Evolutionary conservation across 2,113 vertebrate genomes (phyloP), one percentile per base, ranked within the genome.

Genomic region (Chionis minor): DNA sequence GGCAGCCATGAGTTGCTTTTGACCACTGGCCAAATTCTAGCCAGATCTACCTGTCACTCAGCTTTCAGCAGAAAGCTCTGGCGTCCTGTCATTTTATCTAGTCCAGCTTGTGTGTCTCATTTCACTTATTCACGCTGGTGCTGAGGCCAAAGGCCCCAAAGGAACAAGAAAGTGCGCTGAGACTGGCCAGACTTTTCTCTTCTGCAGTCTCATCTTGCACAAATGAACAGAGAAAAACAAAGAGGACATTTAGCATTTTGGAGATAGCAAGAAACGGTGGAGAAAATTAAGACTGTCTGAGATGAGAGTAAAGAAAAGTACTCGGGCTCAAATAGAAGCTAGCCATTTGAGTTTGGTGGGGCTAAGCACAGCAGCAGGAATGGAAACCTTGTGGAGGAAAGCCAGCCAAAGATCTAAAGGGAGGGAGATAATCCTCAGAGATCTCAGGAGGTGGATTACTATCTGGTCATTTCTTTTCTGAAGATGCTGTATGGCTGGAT

Each of bases 1-100:
- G 81, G 58, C 70, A 95, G 70, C 66, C 45, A 11, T 38, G 33
- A 82, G 59, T 78, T 94, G 49, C 44, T 72, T 95, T 80, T 92
- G 74, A 92, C 45, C 66, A 69, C 54, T 77, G 89, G 58, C 70
- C 54, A 89, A 66, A 81, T 89, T 71, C 78, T 54, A 61, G 56
- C 44, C 45, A 69, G 35, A 52, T 18, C 86, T 94, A 72, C 54
- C 42, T 91, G 58, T 87, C 83, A 86, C 61, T 81, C 77, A 94
- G 26, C 77, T 92, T 85, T 70, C 69, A 84, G 73, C 54, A 91
- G 58, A 92, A 89, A 80, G 49, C 8, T 94, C 54, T 87, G 73
- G 74, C 81, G 95, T 88, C 42, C 23, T 92, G 83, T 65, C 88
- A 49, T 94, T 92, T 92, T 91, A 51, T 49, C 52, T 91, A 16